Conservation (phyloP, 2,113 vertebrate species). For the Mobula hypostoma region DNA sequence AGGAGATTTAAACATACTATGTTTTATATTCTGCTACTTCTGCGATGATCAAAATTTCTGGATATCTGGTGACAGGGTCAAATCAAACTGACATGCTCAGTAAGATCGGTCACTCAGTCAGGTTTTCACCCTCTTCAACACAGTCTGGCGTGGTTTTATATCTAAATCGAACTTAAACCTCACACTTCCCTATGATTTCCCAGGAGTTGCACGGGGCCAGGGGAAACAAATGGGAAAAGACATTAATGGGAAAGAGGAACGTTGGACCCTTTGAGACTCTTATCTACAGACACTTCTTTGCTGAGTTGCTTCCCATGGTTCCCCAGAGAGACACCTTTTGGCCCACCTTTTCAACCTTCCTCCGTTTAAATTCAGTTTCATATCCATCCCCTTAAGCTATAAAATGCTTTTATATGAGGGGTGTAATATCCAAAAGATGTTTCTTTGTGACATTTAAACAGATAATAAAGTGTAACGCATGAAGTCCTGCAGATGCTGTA, state of each 20-base stretch:
- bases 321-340: not conserved
- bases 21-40: not conserved
- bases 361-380: not conserved
- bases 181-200: not conserved
- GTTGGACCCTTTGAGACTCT: not conserved
- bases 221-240: not conserved
- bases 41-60: not conserved
- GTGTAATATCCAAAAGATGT: not conserved
- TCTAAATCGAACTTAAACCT: not conserved
- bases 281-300: not conserved
- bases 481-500: too few relatives aligned
- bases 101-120: not conserved
- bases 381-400: not conserved
- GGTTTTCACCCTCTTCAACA: not conserved
- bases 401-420: not conserved
- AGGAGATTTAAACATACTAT: not conserved
- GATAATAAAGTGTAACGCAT: not conserved
- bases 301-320: not conserved
- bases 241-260: too few relatives aligned
- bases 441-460: not conserved
- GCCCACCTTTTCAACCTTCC: not conserved
- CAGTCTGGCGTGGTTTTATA: too few relatives aligned
- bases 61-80: not conserved
- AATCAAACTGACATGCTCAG: not conserved
- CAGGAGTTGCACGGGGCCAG: not conserved